Conservation (phyloP, 2,797 vertebrate species). For the Pampus argenteus region DNA sequence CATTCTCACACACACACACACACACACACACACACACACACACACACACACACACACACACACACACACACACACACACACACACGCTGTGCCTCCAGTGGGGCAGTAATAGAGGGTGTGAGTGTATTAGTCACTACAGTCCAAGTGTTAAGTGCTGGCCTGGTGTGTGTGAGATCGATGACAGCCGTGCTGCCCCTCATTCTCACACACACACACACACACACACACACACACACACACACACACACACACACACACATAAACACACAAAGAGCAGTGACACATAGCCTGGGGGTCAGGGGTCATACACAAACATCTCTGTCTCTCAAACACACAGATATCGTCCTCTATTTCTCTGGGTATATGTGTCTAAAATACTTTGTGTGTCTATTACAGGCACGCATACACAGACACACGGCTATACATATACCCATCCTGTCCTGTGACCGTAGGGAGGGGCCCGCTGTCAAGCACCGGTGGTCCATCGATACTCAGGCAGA, state of each 20-base stretch:
- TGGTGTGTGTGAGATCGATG: constrained; percentile 88
- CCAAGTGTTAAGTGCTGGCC: constrained; percentile 89
- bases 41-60: constrained; percentile 38
- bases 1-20: constrained; percentile 51
- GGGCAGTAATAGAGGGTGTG: constrained; percentile 86
- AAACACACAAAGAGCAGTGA: too few relatives aligned
- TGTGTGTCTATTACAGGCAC: constrained; percentile 47
- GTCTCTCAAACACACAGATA: constrained; percentile 59
- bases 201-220: constrained; percentile 36
- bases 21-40: constrained; percentile 64
- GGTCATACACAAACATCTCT: constrained; percentile 83
- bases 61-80: constrained; percentile 49
- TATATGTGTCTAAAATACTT: constrained; percentile 56
- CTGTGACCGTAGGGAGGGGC: constrained; percentile 83
- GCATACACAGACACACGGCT: constrained; percentile 38
- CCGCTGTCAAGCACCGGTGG: constrained; percentile 85
- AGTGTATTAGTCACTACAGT: constrained; percentile 86
- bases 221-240: constrained; percentile 31
- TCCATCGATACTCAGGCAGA: constrained; percentile 93
- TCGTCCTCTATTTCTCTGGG: constrained; percentile 37
- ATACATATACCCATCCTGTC: constrained; percentile 69
- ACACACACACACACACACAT: constrained; percentile 66
- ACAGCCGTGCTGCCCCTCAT: constrained; percentile 75
- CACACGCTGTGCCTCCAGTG: constrained; percentile 80
- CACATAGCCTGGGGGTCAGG: constrained; percentile 91